Evolutionary conservation across 2,113 vertebrate genomes (phyloP), one percentile per base, ranked within the genome.

Genomic region (Noturus placidus): DNA sequence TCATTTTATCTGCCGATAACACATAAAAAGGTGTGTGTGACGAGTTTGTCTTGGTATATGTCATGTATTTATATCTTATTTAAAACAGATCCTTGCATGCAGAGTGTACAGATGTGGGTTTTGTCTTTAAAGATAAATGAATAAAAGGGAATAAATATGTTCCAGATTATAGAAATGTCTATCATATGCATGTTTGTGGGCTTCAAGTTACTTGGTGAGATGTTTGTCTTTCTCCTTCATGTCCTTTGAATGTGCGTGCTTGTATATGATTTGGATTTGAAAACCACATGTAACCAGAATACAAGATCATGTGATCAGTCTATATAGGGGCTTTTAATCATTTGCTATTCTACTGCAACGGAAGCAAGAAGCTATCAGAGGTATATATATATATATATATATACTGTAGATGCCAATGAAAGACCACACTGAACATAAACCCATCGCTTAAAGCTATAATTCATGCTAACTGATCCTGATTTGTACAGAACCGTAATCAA

Each of bases 31-130:
- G 19, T 35, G 80, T 65, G n/a, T 74, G 82, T 84, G 70, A 85
- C 57, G 33, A 69, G n/a, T 88, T 84, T 88, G 85, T 50, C 59
- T 50, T 65, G 88, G 35, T 67, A 72, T 86, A 82, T 86, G 77
- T 89, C 82, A 87, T 90, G 82, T 95, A 94, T 94, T 94, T 93
- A 93, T 92, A 89, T 93, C 89, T 91, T 95, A 94, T 95, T 95
- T 94, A 95, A 93, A 86, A 84, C 78, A 90, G 87, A 91, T 90
- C 89, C 76, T 91, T 93, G 94, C 92, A 94, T 94, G 93, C 91
- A 83, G 84, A 91, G 82, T 93, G 90, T 65, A 83, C 83, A 61
- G 61, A 87, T 85, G 78, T 87, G 83, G 79, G 13, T 72, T 89
- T 86, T 76, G 20, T 78, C 38, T 83, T 87, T n/a, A 72, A 84